Evolutionary conservation across 1,140 invertebrate genomes (phyloP), one percentile per base, ranked within the genome.

Genomic region (Pseudoatta argentina): DNA sequence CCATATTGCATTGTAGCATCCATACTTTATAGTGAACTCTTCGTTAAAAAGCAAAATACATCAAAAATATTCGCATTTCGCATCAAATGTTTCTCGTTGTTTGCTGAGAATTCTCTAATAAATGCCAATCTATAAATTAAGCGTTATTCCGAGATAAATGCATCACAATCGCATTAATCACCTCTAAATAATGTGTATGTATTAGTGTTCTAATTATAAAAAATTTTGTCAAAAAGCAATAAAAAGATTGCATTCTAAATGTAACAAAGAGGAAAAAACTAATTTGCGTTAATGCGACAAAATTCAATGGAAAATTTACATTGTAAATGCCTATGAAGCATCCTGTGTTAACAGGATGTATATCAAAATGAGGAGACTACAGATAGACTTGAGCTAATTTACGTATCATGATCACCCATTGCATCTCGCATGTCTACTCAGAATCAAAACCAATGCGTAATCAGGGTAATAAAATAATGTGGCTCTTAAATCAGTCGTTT

Each of bases 21-120:
- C 64, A n/a, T 51, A 66, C 12, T 30, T 61, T 3, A 66, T 7
- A 6, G 24, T 8, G 7, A 16, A 51, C 24, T 51, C 24, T 64
- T 72, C 18, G 16, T 63, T 10, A 14, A 7, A 51, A 34, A 63
- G 18, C 10, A 64, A 48, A 73, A 48, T 63, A 39, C 24, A 55
- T 16, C 4, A 10, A 24, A 64, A 77, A 34, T 24, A 34, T 57
- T 53, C 18, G 18, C 59, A 48, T 21, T 66, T 44, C 1, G 21
- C 59, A 18, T 21, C 34, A 8, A 66, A 85, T 87, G 75, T 85
- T 64, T 61, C 51, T 71, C 77, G n/a, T 53, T 63, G 48, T 61
- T 61, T 53, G 8, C 39, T 18, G 10, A 14, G 51, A 67, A 3
- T 30, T 30, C 1, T 30, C 4, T 67, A 76, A 75, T 61, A 39